Conservation (phyloP, 2,888 invertebrate species). For the Artemia sp. region DNA sequence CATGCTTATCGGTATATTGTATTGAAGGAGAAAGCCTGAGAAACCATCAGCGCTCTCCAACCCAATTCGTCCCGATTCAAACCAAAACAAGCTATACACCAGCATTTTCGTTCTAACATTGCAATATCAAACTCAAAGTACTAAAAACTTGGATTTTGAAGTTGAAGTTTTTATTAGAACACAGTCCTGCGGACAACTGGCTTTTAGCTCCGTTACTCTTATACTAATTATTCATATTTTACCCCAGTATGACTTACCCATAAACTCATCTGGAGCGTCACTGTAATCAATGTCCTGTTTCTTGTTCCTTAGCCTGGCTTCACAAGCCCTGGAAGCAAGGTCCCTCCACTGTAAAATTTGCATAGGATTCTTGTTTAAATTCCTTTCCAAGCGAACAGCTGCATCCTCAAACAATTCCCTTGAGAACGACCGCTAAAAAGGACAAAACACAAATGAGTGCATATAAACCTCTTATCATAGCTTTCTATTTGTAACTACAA, state of each 20-base stretch:
- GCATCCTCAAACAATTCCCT: slow-evolving; percentile 84
- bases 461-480: slow-evolving; percentile 15
- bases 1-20: too few relatives aligned
- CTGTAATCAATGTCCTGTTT: slow-evolving; percentile 79
- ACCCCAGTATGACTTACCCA: slow-evolving; percentile 34
- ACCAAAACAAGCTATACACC: too few relatives aligned
- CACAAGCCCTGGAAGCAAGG: slow-evolving; percentile 52
- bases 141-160: too few relatives aligned
- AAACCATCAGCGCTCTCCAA: too few relatives aligned
- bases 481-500: too few relatives aligned
- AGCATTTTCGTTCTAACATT: too few relatives aligned
- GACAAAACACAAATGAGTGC: background rate
- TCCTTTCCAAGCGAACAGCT: slow-evolving; percentile 57
- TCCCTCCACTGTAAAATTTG: slow-evolving; percentile 59
- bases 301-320: slow-evolving; percentile 53
- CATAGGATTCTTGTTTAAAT: slow-evolving; percentile 60
- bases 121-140: too few relatives aligned
- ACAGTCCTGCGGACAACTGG: too few relatives aligned
- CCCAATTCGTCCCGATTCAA: too few relatives aligned
- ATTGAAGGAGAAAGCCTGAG: too few relatives aligned
- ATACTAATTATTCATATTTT: too few relatives aligned
- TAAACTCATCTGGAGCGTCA: slow-evolving; percentile 89
- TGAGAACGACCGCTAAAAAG: slow-evolving; percentile 67
- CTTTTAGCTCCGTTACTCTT: too few relatives aligned
- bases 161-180: background rate